phyloP scores from a whole-genome alignment of 2,888 invertebrate species.

The Lordiphosa andalusiaca region DNA sequence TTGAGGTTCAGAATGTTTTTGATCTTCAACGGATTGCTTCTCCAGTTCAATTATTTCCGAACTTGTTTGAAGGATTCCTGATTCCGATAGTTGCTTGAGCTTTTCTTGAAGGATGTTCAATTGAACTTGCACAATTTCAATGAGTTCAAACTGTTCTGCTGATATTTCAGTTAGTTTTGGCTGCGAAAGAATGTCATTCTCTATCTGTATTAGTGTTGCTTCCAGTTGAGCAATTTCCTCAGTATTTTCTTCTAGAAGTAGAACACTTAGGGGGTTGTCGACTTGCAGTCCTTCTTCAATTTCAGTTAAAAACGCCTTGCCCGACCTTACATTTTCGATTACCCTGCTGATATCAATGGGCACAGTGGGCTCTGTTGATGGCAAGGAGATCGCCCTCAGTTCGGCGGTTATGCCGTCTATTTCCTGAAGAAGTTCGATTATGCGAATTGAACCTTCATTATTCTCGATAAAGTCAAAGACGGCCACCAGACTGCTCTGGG shows the following conservation, averaged over 20 bases:
- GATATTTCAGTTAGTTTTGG: slow-evolving; percentile 50
- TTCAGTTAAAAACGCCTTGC: slow-evolving; percentile 64
- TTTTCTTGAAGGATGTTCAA: slow-evolving; percentile 61
- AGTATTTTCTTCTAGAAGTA: slow-evolving; percentile 62
- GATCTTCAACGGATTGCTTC: neutral
- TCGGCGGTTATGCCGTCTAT: slow-evolving; percentile 71
- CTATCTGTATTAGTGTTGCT: slow-evolving; percentile 54
- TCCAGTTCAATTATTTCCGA: neutral
- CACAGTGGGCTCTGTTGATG: slow-evolving; percentile 15
- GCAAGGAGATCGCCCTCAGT: slow-evolving; percentile 44
- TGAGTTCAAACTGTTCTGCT: slow-evolving; percentile 51
- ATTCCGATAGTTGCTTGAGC: slow-evolving; percentile 34
- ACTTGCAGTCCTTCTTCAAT: slow-evolving; percentile 67
- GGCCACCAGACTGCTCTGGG: slow-evolving; percentile 68
- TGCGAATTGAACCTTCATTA: slow-evolving; percentile 68
- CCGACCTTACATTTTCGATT: slow-evolving; percentile 61
- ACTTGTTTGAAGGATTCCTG: neutral
- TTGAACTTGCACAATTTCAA: slow-evolving; percentile 65
- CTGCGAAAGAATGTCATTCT: slow-evolving; percentile 63
- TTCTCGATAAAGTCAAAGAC: slow-evolving; percentile 78
- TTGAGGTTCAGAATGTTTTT: neutral
- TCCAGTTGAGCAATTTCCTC: slow-evolving; percentile 62
- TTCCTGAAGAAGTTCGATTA: slow-evolving; percentile 77
- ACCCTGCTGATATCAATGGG: slow-evolving; percentile 53
- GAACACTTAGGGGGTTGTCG: slow-evolving; percentile 53